Evolutionary conservation across 1,140 invertebrate species (phyloP).

Genomic region (Anoplophora glabripennis): DNA sequence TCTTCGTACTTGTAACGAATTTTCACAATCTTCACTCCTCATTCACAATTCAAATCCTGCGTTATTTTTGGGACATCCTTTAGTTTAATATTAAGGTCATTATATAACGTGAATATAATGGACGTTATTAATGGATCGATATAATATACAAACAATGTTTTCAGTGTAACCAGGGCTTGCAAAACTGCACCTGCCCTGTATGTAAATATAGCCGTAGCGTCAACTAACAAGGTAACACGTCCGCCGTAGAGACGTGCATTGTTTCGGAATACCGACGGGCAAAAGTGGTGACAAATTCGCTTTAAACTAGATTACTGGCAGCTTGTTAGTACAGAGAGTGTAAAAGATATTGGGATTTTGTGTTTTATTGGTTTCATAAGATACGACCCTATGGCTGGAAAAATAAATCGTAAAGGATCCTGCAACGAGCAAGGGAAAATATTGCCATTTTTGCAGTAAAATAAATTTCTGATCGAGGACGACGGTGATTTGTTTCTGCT

Average conservation of each 20-base stretch:
- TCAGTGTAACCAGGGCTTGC: neutral
- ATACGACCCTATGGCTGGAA: neutral
- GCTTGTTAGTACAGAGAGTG: constrained; percentile 16
- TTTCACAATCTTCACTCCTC: no score
- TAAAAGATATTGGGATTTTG: neutral
- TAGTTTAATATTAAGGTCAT: no score
- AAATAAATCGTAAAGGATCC: neutral
- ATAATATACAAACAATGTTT: no score
- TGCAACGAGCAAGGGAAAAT: no score
- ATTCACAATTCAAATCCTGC: no score
- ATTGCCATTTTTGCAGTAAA: no score
- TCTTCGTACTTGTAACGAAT: no score
- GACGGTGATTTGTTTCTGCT: no score
- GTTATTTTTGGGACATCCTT: no score
- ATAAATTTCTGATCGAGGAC: no score
- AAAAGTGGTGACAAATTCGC: constrained; percentile 19
- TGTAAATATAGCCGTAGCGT: neutral
- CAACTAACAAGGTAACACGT: constrained; percentile 13
- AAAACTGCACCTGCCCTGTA: constrained; percentile 1
- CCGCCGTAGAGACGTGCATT: constrained; percentile 12
- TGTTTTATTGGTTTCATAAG: constrained; percentile 8
- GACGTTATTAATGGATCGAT: no score
- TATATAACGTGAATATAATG: no score
- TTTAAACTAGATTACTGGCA: constrained; percentile 9
- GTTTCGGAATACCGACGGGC: constrained; percentile 14